Conservation (phyloP, 2,888 invertebrate species). For the Caenorhabditis macrosperma region DNA sequence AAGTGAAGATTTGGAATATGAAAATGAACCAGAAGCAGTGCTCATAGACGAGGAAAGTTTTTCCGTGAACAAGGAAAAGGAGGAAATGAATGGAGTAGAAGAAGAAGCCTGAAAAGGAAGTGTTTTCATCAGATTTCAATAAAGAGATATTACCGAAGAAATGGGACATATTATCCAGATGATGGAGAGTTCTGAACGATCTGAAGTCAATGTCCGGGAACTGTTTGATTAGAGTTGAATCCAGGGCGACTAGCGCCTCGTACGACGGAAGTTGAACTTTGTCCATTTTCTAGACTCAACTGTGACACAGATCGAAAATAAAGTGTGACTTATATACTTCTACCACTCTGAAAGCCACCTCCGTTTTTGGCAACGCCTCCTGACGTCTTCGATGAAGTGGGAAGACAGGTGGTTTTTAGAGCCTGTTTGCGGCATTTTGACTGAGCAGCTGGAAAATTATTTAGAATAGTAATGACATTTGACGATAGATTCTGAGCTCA, state of each 20-base stretch:
- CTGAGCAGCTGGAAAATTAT: slow-evolving; percentile 23
- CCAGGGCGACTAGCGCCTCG: neutral
- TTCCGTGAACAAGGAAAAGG: slow-evolving; percentile 9
- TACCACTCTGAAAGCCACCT: no score
- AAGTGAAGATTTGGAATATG: slow-evolving; percentile 22
- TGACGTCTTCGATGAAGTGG: slow-evolving; percentile 16
- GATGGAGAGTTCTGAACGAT: neutral
- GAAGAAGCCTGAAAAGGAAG: slow-evolving; percentile 21
- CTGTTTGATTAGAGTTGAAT: slow-evolving; percentile 3
- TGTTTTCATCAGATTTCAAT: neutral
- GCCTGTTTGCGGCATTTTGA: slow-evolving; percentile 18
- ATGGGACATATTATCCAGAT: slow-evolving; percentile 10
- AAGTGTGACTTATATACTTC: no score
- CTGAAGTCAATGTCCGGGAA: slow-evolving; percentile 5
- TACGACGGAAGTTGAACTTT: slow-evolving; percentile 14
- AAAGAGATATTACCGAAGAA: slow-evolving; percentile 5
- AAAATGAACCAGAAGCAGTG: slow-evolving; percentile 14
- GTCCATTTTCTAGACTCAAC: slow-evolving; percentile 37
- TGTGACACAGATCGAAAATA: neutral
- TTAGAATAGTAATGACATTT: neutral
- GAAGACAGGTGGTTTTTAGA: slow-evolving; percentile 24
- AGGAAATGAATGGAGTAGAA: slow-evolving; percentile 18
- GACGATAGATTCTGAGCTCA: neutral
- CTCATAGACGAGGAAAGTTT: slow-evolving; percentile 21
- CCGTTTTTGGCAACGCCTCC: neutral